phyloP scores from a whole-genome alignment of 2,113 vertebrate genomes.

The Anarhynchus alexandrinus region DNA sequence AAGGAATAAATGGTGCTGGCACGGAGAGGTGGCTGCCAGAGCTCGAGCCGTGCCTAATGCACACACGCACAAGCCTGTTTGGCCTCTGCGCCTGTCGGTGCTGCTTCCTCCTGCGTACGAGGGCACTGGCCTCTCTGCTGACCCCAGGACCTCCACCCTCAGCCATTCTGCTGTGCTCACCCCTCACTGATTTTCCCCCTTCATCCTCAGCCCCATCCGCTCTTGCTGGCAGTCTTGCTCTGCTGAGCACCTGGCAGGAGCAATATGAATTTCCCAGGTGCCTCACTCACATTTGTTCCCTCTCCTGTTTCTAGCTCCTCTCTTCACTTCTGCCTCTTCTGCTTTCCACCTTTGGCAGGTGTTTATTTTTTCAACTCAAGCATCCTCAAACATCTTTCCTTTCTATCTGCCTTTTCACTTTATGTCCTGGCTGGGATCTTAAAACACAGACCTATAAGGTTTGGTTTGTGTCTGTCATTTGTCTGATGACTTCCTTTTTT shows the following conservation, averaged over 20 bases:
- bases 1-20: background rate
- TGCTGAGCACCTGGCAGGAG: background rate
- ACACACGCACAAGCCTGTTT: accelerated
- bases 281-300: accelerated
- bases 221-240: background rate
- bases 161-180: background rate
- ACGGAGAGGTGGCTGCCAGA: background rate
- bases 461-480: background rate
- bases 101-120: background rate
- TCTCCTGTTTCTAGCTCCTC: background rate
- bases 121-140: background rate
- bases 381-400: background rate
- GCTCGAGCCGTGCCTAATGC: accelerated
- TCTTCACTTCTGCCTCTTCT: background rate
- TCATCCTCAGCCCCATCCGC: background rate
- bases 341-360: background rate
- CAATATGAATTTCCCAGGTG: background rate
- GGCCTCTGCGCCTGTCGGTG: accelerated
- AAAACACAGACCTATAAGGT: background rate
- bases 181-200: background rate
- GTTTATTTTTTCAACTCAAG: background rate
- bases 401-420: background rate
- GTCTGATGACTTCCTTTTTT: background rate
- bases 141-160: background rate
- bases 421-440: background rate